These are phyloP conservation scores for Triplophysa bombifrons DNA, from an alignment of 2,797 vertebrate genomes.

Conservation along the genomic window DNA sequence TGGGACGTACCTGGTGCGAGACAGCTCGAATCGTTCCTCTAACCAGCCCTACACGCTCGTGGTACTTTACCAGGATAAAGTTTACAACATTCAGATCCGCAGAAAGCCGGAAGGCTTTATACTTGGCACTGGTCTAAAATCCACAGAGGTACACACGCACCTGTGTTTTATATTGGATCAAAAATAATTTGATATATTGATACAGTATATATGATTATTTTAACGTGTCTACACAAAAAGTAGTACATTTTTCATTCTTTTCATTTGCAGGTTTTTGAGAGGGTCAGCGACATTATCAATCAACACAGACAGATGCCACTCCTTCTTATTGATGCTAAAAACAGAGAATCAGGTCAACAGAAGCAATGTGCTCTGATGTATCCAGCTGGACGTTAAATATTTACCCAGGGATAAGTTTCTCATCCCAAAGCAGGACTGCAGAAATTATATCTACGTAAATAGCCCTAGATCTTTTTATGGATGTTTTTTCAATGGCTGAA, in stretches of 20 bases:
- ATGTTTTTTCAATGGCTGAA: background rate
- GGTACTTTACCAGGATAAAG: slow-evolving; percentile 91
- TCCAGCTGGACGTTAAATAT: slow-evolving; percentile 71
- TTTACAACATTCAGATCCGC: slow-evolving; percentile 95
- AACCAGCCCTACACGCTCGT: slow-evolving; percentile 91
- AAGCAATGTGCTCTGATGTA: slow-evolving; percentile 87
- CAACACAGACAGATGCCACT: slow-evolving; percentile 86
- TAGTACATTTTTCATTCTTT: background rate
- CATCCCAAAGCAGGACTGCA: background rate
- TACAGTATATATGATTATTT: too few relatives aligned
- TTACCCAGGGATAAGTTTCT: background rate
- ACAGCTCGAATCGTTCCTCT: slow-evolving; percentile 84
- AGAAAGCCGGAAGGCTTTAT: slow-evolving; percentile 76
- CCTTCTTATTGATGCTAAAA: slow-evolving; percentile 92
- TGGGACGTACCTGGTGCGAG: slow-evolving; percentile 90
- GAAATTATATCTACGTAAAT: background rate
- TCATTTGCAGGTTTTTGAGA: slow-evolving; percentile 80
- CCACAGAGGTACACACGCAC: slow-evolving; percentile 82
- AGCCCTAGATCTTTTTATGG: background rate
- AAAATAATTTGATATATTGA: background rate
- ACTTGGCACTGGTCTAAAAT: slow-evolving; percentile 88
- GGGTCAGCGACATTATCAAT: slow-evolving; percentile 84
- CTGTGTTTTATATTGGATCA: background rate
- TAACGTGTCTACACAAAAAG: too few relatives aligned
- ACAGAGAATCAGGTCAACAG: slow-evolving; percentile 79